A percentile compares a stretch with the other conserved stretches of the same genome.
Evolutionary conservation across 2,797 vertebrate species (phyloP).

Genomic region (Novumbra hubbsi): DNA sequence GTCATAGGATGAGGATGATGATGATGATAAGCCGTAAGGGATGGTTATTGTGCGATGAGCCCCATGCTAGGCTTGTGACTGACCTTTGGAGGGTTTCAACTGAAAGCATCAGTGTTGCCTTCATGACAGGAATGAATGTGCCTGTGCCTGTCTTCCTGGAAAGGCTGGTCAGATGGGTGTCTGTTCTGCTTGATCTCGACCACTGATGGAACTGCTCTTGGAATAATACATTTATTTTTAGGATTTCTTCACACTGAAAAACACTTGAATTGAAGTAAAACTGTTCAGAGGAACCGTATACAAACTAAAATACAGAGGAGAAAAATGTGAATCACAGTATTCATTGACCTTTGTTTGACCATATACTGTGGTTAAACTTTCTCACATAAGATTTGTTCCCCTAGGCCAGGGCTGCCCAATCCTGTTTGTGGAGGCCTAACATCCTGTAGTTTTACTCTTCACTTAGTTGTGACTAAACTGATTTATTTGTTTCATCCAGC

Average conservation of each 20-base stretch:
- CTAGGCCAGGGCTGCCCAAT: neutral
- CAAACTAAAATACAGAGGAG: neutral
- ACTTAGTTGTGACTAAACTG: too few species aligned
- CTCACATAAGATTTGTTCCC: slow-evolving; percentile 33
- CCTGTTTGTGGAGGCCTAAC: too few species aligned
- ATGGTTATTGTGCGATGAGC: slow-evolving; percentile 67
- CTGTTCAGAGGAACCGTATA: neutral
- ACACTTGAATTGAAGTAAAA: neutral
- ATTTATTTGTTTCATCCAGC: too few species aligned
- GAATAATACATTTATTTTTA: slow-evolving; percentile 35
- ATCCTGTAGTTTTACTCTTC: too few species aligned
- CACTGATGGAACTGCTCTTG: slow-evolving; percentile 43
- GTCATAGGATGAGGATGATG: slow-evolving; percentile 59
- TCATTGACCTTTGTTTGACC: slow-evolving; percentile 55
- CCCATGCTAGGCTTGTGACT: slow-evolving; percentile 76
- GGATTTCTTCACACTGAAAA: slow-evolving; percentile 14
- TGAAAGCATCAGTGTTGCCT: slow-evolving; percentile 71
- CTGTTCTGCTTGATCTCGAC: slow-evolving; percentile 59
- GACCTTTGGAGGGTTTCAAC: slow-evolving; percentile 62
- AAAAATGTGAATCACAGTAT: slow-evolving; percentile 27
- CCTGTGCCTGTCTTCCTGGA: slow-evolving; percentile 62
- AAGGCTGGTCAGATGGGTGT: slow-evolving; percentile 63
- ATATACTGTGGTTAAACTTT: slow-evolving; percentile 26
- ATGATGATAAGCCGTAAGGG: slow-evolving; percentile 67
- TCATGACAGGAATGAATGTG: slow-evolving; percentile 57